Base-by-base conservation (phyloP, 2,888 invertebrate genomes). In the Linnaemya vulpina region DNA sequence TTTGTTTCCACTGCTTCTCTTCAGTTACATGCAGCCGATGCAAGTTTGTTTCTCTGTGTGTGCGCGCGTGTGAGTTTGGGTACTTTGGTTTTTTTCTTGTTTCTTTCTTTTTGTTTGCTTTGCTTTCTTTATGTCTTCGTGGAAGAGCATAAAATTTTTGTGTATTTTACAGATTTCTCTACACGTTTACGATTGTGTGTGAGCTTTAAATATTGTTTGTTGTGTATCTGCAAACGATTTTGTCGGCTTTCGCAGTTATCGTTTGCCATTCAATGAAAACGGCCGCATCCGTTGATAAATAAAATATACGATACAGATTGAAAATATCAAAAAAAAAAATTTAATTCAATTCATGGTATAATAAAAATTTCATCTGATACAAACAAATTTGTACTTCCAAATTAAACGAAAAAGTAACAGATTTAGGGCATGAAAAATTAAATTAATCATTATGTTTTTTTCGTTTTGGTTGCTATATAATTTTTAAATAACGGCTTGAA, bases 241-340 rank as follows among this genome's bases (percentile, higher is more conserved):
- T 87, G 87, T 86, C 86, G 86, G 83, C 81, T 80, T 88, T 87
- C 87, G 87, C 88, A 87, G 88, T 88, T 88, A 88, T 86, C 88
- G 87, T 87, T 87, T 85, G 87, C 82, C 86, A 86, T 86, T 86
- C 88, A 87, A 77, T 81, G 87, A 81, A 87, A 86, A 84, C 87
- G 88, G 88, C 86, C 71, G 74, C 78, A 76, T 67, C 83, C 58
- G 77, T 79, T 80, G 46, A 67, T 0, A 51, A 58, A 51, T 2
- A 20, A 20, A 25, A 53, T 46, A 22, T 70, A 46, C 9, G 40
- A 40, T 35, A 38, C 1, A 74, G 35, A 53, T 68, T 62, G 15
- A 55, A 49, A 51, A 25, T 51, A 20, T 13, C 4, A 20, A 62
- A 62, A 43, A 76, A 76, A 51, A 38, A 75, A 53, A 53, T 40